Base-by-base conservation (phyloP, 2,113 vertebrate species). In the Chionomys nivalis region DNA sequence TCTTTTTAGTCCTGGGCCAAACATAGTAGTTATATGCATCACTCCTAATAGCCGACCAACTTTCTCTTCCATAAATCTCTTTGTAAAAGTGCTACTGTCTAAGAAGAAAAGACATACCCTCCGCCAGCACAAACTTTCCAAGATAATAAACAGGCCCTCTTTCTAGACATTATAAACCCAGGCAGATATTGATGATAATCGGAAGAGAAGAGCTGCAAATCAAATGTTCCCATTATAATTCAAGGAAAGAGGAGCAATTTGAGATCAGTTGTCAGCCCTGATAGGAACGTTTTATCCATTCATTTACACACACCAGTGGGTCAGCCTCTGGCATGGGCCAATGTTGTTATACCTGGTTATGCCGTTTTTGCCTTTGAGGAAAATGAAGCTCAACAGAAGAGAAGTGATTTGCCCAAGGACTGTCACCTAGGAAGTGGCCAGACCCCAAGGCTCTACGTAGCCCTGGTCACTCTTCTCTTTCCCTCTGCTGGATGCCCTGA, bases 81-180 rank as follows among this genome's bases (percentile, higher is more conserved):
- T 97, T 94, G 92, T 95, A 97, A 97, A 94, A 90, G 58, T n/a
- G 63, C 81, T 82, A 47, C 81, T 93, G 73, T 96, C 49, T 72
- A 89, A 95, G 70, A 94, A 97, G 91, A 85, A 36, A 79, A 94
- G 87, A 70, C 33, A 12, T 76, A 47, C 63, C 33, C 63, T 92
- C 16, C 97, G 90, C 88, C 78, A 24, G 47, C 94, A 96, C 31
- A 21, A 13, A 92, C 93, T 77, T 97, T 93, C 82, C 90, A 78
- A 95, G 76, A 93, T 73, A 95, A 76, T 90, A 94, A 96, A 97
- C 96, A n/a, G 26, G 92, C 36, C 13, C 78, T 96, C 79, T 33
- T 77, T 61, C 93, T 17, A 4, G 44, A 61, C 61, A 78, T 93
- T 11, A 0, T 97, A 89, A 97, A 97, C 61, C 79, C 63, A 72